These are phyloP conservation scores for Galeopterus variegatus DNA, from an alignment of 2,113 vertebrate genomes.

Conservation along the genomic window DNA sequence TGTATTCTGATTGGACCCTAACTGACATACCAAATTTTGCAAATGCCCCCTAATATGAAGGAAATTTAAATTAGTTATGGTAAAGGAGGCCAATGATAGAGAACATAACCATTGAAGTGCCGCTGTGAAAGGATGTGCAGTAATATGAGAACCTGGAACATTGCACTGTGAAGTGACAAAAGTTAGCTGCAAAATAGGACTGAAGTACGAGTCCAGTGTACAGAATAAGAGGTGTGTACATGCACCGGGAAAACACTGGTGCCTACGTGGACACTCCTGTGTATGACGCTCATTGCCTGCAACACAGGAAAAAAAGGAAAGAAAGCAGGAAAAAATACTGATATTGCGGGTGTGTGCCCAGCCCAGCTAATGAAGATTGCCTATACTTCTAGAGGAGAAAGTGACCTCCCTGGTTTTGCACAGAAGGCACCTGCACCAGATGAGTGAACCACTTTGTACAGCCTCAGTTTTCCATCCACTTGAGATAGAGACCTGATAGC, in stretches of 20 bases:
- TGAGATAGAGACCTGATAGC: background rate
- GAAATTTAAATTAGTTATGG: background rate
- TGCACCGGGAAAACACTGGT: background rate
- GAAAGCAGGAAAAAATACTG: background rate
- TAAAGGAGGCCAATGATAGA: background rate
- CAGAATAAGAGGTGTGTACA: background rate
- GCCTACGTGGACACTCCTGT: rapidly evolving
- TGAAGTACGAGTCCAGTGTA: background rate
- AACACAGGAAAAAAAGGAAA: background rate
- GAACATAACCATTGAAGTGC: too few relatives aligned
- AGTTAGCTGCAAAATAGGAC: background rate
- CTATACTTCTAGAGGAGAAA: background rate
- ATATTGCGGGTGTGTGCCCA: background rate
- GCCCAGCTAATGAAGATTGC: background rate
- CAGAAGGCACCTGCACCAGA: background rate
- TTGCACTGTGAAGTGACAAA: background rate
- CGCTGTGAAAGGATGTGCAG: background rate
- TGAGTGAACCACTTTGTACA: rapidly evolving
- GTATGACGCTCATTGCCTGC: background rate
- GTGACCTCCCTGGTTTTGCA: background rate
- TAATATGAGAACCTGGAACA: background rate
- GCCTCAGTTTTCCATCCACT: background rate
- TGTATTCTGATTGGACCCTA: background rate
- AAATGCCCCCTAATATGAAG: background rate
- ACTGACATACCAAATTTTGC: background rate